Conservation (phyloP, 1,140 invertebrate species). For the Odontomachus brunneus region DNA sequence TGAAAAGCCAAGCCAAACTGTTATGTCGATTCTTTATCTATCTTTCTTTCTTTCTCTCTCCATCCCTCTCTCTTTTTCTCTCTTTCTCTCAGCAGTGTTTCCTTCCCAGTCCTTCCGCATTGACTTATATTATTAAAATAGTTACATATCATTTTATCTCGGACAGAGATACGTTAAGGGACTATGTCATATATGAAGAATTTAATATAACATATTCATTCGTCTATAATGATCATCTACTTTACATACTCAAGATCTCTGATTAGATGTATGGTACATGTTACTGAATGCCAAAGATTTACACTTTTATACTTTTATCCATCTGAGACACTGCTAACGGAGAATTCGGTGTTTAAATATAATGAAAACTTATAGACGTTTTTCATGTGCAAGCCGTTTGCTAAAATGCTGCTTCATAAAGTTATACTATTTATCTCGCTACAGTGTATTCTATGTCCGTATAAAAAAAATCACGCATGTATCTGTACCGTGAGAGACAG, state of each 20-base stretch:
- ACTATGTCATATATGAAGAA: conserved; percentile 51
- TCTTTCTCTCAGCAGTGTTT: conserved; percentile 62
- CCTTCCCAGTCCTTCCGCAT: conserved; percentile 71
- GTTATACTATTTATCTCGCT: conserved; percentile 5
- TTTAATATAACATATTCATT: conserved; percentile 54
- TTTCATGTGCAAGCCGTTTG: background rate
- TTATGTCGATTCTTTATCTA: conserved; percentile 19
- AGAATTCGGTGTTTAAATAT: background rate
- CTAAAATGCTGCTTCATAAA: conserved; percentile 11
- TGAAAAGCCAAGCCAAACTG: conserved; percentile 65
- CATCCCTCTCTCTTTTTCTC: too few species aligned
- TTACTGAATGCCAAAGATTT: conserved; percentile 74
- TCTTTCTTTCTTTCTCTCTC: too few species aligned
- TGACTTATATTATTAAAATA: conserved; percentile 65
- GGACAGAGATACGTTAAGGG: conserved; percentile 29
- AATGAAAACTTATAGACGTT: conserved; percentile 30
- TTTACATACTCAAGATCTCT: conserved; percentile 74
- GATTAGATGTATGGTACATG: conserved; percentile 68
- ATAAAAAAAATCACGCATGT: background rate
- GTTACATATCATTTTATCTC: conserved; percentile 65
- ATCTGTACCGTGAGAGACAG: too few species aligned
- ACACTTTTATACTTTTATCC: conserved; percentile 18
- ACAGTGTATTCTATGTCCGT: background rate
- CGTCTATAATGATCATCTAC: conserved; percentile 55
- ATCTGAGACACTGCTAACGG: background rate